Percentiles rank a stretch among this genome's conserved stretches.
These are phyloP conservation scores for Acronicta leporina DNA, from an alignment of 2,888 invertebrate species.

Conservation along the genomic window DNA sequence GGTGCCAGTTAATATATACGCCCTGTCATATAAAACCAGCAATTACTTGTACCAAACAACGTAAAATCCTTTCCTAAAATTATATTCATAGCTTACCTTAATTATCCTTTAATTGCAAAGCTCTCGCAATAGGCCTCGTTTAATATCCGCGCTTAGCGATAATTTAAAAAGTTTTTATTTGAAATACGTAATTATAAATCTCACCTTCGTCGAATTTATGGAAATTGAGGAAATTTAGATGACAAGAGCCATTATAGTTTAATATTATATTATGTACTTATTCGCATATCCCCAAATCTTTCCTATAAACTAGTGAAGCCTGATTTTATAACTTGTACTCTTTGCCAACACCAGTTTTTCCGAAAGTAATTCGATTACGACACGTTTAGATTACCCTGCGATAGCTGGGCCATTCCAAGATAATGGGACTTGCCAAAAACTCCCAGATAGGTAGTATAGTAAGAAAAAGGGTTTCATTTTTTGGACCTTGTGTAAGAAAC, in stretches of 20 bases:
- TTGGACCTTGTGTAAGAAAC: constrained; percentile 11
- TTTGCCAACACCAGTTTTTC: constrained; percentile 29
- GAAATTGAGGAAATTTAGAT: constrained; percentile 13
- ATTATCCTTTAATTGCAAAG: constrained; percentile 39
- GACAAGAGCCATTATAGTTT: constrained; percentile 19
- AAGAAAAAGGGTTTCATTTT: constrained; percentile 34
- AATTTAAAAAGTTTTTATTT: constrained; percentile 34
- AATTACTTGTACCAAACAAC: constrained; percentile 20
- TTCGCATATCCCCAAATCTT: constrained; percentile 16
- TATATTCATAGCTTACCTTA: constrained; percentile 31
- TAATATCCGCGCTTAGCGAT: constrained; percentile 28
- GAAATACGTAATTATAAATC: constrained; percentile 15
- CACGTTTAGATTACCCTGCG: constrained; percentile 37
- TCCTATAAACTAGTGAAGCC: constrained; percentile 26
- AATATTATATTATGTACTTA: constrained; percentile 11
- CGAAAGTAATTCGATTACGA: constrained; percentile 40
- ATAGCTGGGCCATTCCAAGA: constrained; percentile 35
- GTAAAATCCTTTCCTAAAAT: constrained; percentile 19
- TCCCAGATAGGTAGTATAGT: constrained; percentile 24
- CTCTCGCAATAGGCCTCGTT: constrained; percentile 35
- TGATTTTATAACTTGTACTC: constrained; percentile 16
- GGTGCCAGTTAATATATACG: constrained; percentile 21
- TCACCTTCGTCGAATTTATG: no score
- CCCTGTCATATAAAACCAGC: constrained; percentile 13
- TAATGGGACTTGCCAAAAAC: constrained; percentile 37